Evolutionary conservation across 2,888 invertebrate genomes (phyloP), one percentile per base, ranked within the genome.

Genomic region (Dolichopus griseipennis): DNA sequence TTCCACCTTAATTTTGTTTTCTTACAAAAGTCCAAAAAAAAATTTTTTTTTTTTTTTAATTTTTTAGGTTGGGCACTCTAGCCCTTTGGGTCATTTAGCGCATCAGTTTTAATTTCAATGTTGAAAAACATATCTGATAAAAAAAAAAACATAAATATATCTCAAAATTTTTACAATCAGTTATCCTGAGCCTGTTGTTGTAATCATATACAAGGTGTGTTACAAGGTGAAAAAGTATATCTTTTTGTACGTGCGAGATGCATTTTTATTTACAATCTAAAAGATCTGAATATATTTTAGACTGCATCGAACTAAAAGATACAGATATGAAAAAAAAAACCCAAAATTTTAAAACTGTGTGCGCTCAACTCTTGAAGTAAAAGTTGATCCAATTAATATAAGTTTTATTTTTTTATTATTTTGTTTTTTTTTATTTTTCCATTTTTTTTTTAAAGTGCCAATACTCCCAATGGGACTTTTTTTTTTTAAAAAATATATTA

Each of bases 171-270:
- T 52, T 18, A 18, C 18, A 52, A 52, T 12, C 63, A 18, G 63
- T 27, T 63, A 63, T 63, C 63, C 63, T 63, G 63, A 27, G 3
- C 27, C 5, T 27, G 27, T 27, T 63, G 63, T 27, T 10, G 18
- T 27, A 63, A 63, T 63, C 22, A 63, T n/a, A n/a, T n/a, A n/a
- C n/a, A 63, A 63, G 63, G 63, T 63, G 63, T 27, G 63, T 63
- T 63, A 63, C 63, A 63, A 63, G 63, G 63, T 63, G 63, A 63
- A 63, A 63, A 63, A 27, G 22, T 12, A 63, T 63, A 27, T 63
- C 27, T 63, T 27, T 2, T 52, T 52, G 37, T 10, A 37, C 12
- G 37, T 37, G 37, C 37, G 5, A 52, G 18, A 27, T 27, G 18
- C 52, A n/a, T 52, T 18, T 43, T 12, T 52, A 52, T n/a, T 43